Evolutionary conservation across 2,113 vertebrate genomes (phyloP).

Genomic region (Cavia porcellus): DNA sequence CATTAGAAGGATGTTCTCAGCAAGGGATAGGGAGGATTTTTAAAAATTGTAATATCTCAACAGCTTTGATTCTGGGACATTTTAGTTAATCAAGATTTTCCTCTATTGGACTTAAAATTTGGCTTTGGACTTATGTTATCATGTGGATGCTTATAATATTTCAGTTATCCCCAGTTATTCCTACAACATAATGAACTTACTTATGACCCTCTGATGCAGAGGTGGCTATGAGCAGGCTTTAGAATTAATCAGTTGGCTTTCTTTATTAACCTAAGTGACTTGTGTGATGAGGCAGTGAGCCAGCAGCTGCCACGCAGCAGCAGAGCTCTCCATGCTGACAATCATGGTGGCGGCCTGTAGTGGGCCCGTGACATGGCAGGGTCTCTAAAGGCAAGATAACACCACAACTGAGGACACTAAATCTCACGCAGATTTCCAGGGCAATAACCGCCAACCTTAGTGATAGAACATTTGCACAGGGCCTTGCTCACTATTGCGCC

Average conservation of each 20-base stretch:
- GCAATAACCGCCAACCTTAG: background rate
- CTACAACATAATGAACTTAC: background rate
- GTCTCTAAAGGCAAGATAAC: background rate
- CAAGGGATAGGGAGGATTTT: background rate
- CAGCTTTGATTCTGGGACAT: background rate
- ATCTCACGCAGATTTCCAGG: background rate
- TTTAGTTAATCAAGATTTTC: constrained; percentile 3
- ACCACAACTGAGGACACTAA: background rate
- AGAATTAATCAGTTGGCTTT: background rate
- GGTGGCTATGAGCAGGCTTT: background rate
- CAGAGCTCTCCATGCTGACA: background rate
- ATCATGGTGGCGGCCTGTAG: too few species aligned
- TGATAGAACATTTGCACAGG: background rate
- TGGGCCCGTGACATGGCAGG: too few species aligned
- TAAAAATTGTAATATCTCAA: background rate
- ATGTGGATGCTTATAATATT: background rate
- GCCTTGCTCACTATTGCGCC: background rate
- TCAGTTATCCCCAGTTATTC: background rate
- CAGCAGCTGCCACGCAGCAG: too few species aligned
- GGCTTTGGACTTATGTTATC: background rate
- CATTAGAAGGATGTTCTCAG: constrained; percentile 24
- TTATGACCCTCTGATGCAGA: background rate
- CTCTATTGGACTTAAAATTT: constrained; percentile 27
- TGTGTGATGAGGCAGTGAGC: background rate
- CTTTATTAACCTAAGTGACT: background rate